Percentiles rank a stretch among this genome's conserved stretches.
Conservation (phyloP, 2,113 vertebrate species). For the Lophotis ruficrista region DNA sequence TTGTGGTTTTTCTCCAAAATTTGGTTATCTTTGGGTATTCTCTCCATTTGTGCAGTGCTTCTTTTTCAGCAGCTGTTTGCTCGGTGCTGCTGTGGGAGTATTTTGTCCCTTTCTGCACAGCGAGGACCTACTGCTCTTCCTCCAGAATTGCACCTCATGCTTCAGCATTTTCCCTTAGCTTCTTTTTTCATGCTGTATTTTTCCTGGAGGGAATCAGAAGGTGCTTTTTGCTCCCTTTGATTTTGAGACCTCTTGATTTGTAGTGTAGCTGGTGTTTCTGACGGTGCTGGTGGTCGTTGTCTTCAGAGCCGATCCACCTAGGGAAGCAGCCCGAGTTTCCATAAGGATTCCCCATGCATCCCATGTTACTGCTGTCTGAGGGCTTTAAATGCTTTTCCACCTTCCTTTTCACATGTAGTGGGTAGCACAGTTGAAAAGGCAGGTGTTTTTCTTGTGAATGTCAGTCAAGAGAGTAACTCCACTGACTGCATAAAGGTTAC, state of each 20-base stretch:
- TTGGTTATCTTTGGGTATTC: neutral
- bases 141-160: neutral
- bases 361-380: neutral
- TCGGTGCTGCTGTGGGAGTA: neutral
- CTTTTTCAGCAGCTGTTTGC: neutral
- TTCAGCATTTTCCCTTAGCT: neutral
- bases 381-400: neutral
- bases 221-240: neutral
- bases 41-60: neutral
- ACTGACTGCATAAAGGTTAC: neutral
- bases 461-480: neutral
- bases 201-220: neutral
- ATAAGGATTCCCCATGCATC: neutral
- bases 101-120: neutral
- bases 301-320: neutral
- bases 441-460: neutral
- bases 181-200: neutral
- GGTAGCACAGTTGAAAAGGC: neutral
- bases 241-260: neutral
- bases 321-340: neutral
- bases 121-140: neutral
- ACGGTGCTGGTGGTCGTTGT: fast-evolving
- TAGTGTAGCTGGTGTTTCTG: neutral
- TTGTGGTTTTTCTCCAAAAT: conserved; percentile 34
- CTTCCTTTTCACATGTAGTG: neutral